These are phyloP conservation scores for Pseudomyrmex dendroicus DNA, from an alignment of 1,140 invertebrate genomes.

Conservation along the genomic window DNA sequence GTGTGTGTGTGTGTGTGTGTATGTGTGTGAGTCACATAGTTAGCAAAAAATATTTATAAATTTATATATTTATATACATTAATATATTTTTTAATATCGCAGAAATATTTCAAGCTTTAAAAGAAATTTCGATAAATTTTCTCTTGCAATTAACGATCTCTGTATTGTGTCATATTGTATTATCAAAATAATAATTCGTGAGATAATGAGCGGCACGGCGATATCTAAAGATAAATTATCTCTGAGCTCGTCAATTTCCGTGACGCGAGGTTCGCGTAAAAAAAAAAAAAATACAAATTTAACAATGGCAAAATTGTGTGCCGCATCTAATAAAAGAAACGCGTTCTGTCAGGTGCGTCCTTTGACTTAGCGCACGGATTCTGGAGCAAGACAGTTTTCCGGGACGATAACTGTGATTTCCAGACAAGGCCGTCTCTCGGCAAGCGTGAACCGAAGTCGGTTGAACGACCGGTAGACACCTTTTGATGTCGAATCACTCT, in stretches of 20 bases:
- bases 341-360: constrained; percentile 8
- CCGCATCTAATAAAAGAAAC: not conserved
- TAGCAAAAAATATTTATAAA: not conserved
- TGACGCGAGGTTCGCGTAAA: not conserved
- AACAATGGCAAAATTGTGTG: constrained; percentile 9
- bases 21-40: too few species aligned
- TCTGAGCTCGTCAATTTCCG: not conserved
- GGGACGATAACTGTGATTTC: constrained; percentile 69
- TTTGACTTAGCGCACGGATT: constrained; percentile 53
- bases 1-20: too few species aligned
- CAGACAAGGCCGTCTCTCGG: constrained; percentile 61
- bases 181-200: not conserved
- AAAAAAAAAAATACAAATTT: not conserved
- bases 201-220: not conserved
- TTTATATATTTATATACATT: not conserved
- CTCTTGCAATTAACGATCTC: not conserved
- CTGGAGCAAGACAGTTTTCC: constrained; percentile 70
- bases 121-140: not conserved
- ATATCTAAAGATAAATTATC: not conserved
- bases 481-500: constrained; percentile 73
- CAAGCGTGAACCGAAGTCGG: constrained; percentile 56
- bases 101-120: not conserved
- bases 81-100: not conserved
- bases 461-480: constrained; percentile 71
- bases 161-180: not conserved